Evolutionary conservation across 2,888 invertebrate species (phyloP).

Genomic region (Aquatica leii): DNA sequence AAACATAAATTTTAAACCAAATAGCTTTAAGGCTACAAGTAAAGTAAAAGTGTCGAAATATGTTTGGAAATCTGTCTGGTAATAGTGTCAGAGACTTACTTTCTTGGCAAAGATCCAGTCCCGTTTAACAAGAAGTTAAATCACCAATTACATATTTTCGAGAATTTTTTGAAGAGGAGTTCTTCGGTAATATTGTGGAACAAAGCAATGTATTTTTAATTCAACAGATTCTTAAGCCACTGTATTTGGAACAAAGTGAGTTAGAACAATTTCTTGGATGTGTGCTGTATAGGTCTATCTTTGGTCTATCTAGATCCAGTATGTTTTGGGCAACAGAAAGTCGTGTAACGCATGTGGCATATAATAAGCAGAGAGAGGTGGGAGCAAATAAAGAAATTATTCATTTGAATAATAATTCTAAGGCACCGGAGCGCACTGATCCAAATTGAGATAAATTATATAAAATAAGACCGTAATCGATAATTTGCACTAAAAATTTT

Average conservation of each 20-base stretch:
- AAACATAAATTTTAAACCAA: too few species aligned
- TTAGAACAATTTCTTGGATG: conserved; percentile 11
- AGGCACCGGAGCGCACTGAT: background rate
- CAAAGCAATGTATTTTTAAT: conserved; percentile 5
- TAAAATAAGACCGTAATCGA: conserved; percentile 6
- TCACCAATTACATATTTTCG: background rate
- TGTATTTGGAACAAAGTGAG: background rate
- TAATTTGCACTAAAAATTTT: conserved; percentile 8
- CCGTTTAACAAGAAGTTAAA: background rate
- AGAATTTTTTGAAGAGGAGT: background rate
- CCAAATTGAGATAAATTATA: conserved; percentile 9
- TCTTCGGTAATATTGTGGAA: conserved; percentile 1
- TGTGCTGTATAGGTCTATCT: background rate
- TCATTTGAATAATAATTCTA: too few species aligned
- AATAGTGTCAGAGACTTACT: too few species aligned
- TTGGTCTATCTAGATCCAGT: too few species aligned
- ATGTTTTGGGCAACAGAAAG: too few species aligned
- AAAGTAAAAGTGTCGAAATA: too few species aligned
- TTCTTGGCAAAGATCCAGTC: background rate
- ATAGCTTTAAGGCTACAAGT: too few species aligned
- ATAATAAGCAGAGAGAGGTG: background rate
- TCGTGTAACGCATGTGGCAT: background rate
- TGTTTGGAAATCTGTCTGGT: background rate
- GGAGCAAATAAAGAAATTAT: background rate
- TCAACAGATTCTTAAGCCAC: conserved; percentile 1